Percentiles rank a stretch among this genome's conserved stretches.
These are phyloP conservation scores for Drosophila virilis DNA, from an alignment of 1,140 invertebrate species.

Conservation along the genomic window DNA sequence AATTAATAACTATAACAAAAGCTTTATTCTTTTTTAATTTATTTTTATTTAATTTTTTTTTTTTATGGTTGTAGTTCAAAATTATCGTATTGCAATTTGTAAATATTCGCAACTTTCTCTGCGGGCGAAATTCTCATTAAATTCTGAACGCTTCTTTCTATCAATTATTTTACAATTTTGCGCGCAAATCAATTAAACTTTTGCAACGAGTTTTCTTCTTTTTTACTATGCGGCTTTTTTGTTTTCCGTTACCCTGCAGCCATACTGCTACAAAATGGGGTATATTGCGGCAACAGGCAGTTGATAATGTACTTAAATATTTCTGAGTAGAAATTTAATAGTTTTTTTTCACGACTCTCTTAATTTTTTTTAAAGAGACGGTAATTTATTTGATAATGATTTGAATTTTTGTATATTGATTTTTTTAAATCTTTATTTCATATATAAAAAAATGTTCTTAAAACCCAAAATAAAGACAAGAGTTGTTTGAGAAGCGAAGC, in stretches of 20 bases:
- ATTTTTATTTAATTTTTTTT: neutral
- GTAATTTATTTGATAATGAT: too few relatives aligned
- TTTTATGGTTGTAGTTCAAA: neutral
- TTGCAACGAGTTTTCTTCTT: conserved; percentile 15
- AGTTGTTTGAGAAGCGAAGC: too few relatives aligned
- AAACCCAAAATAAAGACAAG: too few relatives aligned
- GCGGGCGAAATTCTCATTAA: conserved; percentile 61
- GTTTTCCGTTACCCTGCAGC: conserved; percentile 11
- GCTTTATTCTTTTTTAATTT: neutral
- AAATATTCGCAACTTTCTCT: conserved; percentile 54
- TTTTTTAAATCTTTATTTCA: too few relatives aligned
- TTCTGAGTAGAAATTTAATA: too few relatives aligned
- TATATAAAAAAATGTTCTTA: too few relatives aligned
- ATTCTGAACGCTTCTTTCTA: conserved; percentile 52
- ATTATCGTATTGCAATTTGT: conserved; percentile 29
- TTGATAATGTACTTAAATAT: too few relatives aligned
- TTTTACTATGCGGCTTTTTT: neutral
- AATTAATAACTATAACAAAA: conserved; percentile 59
- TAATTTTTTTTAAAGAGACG: too few relatives aligned
- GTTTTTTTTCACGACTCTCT: too few relatives aligned
- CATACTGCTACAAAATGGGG: neutral
- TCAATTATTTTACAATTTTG: conserved; percentile 77
- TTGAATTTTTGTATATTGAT: too few relatives aligned
- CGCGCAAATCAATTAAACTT: conserved; percentile 77
- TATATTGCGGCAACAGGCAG: neutral